These are phyloP conservation scores for Netelia inedita DNA, from an alignment of 2,888 invertebrate species.

Conservation along the genomic window DNA sequence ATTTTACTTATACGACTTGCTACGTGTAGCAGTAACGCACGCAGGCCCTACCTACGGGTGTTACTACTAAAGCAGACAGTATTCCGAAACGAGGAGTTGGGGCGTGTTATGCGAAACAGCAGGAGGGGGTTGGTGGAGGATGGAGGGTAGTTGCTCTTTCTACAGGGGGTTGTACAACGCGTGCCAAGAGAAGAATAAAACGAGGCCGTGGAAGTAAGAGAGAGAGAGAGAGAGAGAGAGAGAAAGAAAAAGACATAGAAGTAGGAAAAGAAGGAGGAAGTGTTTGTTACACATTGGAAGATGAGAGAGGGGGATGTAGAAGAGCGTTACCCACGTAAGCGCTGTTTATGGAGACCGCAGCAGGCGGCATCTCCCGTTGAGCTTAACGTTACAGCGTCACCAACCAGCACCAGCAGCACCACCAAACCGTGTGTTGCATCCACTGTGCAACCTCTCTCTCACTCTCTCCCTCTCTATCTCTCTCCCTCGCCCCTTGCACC, in stretches of 20 bases:
- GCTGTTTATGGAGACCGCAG: constrained; percentile 84
- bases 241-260: constrained; percentile 14
- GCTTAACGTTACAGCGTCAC: constrained; percentile 81
- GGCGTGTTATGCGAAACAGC: constrained; percentile 51
- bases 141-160: neutral
- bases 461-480: neutral
- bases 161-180: constrained; percentile 37
- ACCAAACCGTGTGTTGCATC: constrained; percentile 72
- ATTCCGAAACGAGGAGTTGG: constrained; percentile 46
- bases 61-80: constrained; percentile 19
- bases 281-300: neutral
- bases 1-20: too few species aligned
- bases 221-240: constrained; percentile 25
- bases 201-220: constrained; percentile 13
- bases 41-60: neutral
- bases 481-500: constrained; percentile 7
- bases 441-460: constrained; percentile 26
- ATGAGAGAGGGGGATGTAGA: constrained; percentile 25
- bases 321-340: constrained; percentile 77
- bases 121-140: neutral
- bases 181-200: constrained; percentile 3
- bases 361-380: constrained; percentile 83
- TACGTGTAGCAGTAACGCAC: constrained; percentile 14
- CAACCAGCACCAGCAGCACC: constrained; percentile 71
- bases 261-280: constrained; percentile 12